Conservation (phyloP, 2,797 vertebrate species). For the Xerus rutilus region DNA sequence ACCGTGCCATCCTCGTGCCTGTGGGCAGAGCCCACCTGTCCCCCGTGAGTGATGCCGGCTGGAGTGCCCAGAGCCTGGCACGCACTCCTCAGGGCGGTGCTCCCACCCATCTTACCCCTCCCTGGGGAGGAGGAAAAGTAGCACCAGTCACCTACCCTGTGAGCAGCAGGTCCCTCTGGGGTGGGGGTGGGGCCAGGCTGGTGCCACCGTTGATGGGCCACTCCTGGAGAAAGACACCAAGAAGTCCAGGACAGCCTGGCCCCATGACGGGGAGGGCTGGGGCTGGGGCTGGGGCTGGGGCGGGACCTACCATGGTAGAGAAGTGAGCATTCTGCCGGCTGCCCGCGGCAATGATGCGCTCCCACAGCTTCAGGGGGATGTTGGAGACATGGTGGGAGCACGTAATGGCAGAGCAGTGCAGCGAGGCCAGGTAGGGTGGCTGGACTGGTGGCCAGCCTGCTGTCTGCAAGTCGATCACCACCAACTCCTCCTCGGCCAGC, state of each 20-base stretch:
- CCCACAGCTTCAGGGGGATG: slow-evolving; percentile 98
- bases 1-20: slow-evolving; percentile 98
- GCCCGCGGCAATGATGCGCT: slow-evolving; percentile 93
- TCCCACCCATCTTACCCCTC: not conserved
- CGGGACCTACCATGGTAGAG: slow-evolving; percentile 92
- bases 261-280: rapidly evolving
- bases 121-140: not conserved
- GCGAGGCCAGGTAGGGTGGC: slow-evolving; percentile 96
- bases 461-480: slow-evolving; percentile 95
- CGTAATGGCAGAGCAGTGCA: slow-evolving; percentile 99
- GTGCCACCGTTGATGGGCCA: slow-evolving; percentile 97
- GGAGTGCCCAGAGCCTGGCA: not conserved
- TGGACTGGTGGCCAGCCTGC: slow-evolving; percentile 96
- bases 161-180: slow-evolving; percentile 97
- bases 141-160: slow-evolving; percentile 93
- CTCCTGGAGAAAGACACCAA: slow-evolving; percentile 86
- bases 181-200: slow-evolving; percentile 94
- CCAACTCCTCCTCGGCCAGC: slow-evolving; percentile 97
- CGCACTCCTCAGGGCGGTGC: not conserved
- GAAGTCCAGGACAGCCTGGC: not conserved
- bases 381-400: slow-evolving; percentile 98
- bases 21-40: not conserved
- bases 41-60: not conserved
- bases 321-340: slow-evolving; percentile 94
- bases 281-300: not conserved